These are phyloP conservation scores for Amphibalanus amphitrite DNA, from an alignment of 1,140 invertebrate species.

Conservation along the genomic window DNA sequence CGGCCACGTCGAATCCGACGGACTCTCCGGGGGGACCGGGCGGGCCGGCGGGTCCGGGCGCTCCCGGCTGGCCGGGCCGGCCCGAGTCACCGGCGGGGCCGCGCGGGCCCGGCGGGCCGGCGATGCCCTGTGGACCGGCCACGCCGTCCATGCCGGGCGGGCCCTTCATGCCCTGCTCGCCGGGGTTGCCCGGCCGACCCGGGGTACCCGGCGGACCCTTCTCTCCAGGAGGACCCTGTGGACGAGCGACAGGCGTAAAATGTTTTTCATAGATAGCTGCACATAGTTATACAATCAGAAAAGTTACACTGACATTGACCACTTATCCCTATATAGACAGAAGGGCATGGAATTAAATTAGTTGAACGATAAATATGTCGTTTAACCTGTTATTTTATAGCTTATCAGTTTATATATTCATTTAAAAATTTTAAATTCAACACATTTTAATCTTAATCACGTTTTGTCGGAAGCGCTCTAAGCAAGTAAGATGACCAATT, in stretches of 20 bases:
- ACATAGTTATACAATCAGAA: background rate
- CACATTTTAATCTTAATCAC: background rate
- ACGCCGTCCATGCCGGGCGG: constrained; percentile 49
- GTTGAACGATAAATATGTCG: background rate
- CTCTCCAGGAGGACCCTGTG: constrained; percentile 28
- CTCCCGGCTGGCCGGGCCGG: constrained; percentile 20
- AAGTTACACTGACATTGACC: background rate
- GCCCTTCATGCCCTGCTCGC: constrained; percentile 49
- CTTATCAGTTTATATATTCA: constrained; percentile 6
- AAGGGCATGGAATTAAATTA: background rate
- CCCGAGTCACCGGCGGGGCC: constrained; percentile 34
- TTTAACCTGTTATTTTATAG: background rate
- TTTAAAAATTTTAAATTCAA: background rate
- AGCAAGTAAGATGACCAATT: too few species aligned
- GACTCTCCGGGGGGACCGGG: constrained; percentile 34
- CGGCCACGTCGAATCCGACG: constrained; percentile 47
- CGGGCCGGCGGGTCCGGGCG: constrained; percentile 36
- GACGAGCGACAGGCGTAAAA: constrained; percentile 13
- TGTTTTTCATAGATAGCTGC: background rate
- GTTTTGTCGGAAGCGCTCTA: background rate
- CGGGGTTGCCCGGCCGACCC: constrained; percentile 53
- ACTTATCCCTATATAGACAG: background rate
- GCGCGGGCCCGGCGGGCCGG: constrained; percentile 45
- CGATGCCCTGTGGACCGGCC: constrained; percentile 46
- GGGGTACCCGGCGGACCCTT: constrained; percentile 39